phyloP scores from a whole-genome alignment of 2,888 invertebrate species.

The Scelioninae gen. 2 region DNA sequence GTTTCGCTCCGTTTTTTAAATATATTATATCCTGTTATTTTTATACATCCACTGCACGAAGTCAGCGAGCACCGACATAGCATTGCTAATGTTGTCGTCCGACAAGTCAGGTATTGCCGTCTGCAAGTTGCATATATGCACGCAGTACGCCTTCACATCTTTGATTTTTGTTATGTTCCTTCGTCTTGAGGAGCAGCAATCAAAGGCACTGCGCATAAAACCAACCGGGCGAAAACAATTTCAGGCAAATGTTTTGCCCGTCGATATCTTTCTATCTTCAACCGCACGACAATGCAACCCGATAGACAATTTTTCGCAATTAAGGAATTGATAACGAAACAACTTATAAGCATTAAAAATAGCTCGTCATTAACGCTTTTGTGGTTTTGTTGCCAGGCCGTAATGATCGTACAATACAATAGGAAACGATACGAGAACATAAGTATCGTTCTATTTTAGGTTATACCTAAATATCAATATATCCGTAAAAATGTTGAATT shows the following conservation, averaged over 20 bases:
- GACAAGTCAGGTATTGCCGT: slow-evolving; percentile 57
- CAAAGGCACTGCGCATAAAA: neutral
- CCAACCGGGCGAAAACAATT: slow-evolving; percentile 6
- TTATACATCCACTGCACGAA: slow-evolving; percentile 56
- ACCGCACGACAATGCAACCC: neutral
- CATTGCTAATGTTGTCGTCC: slow-evolving; percentile 58
- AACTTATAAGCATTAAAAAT: slow-evolving; percentile 25
- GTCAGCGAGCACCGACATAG: slow-evolving; percentile 49
- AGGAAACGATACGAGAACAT: no score
- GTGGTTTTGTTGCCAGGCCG: slow-evolving; percentile 13
- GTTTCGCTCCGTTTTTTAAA: slow-evolving; percentile 45
- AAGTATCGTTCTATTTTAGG: no score
- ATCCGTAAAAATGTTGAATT: no score
- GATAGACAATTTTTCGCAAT: slow-evolving; percentile 14
- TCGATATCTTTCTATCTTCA: neutral
- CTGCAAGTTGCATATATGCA: slow-evolving; percentile 51
- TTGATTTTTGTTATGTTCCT: slow-evolving; percentile 27
- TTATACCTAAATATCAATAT: no score
- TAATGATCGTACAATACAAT: no score
- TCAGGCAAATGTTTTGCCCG: neutral
- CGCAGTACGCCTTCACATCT: slow-evolving; percentile 46
- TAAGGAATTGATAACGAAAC: slow-evolving; percentile 6
- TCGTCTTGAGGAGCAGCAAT: slow-evolving; percentile 15
- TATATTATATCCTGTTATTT: slow-evolving; percentile 56
- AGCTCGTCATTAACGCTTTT: slow-evolving; percentile 14